Evolutionary conservation across 2,888 invertebrate species (phyloP).

Genomic region (Ptychoptera contaminata): DNA sequence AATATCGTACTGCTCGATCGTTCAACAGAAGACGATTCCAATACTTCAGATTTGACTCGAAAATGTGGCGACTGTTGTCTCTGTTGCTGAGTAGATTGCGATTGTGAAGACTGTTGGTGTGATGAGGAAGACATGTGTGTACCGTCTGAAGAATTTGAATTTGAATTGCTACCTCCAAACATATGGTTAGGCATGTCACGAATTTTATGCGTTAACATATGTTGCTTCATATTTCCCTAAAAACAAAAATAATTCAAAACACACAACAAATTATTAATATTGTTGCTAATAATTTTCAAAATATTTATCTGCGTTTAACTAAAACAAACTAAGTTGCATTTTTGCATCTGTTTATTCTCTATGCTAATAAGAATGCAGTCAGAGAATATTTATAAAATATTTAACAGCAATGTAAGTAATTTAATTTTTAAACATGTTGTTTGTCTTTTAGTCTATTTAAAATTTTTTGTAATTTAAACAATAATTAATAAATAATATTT

Average conservation of each 20-base stretch:
- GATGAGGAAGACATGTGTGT: not conserved
- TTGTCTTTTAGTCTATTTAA: not conserved
- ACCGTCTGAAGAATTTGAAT: not conserved
- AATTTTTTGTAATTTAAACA: not conserved
- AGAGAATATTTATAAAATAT: not conserved
- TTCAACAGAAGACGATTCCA: not conserved
- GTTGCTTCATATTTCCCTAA: conserved; percentile 97
- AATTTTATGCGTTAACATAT: conserved; percentile 95
- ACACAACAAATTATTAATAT: conserved; percentile 1
- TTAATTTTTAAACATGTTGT: not conserved
- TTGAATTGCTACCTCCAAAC: conserved; percentile 1
- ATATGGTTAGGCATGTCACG: conserved; percentile 45
- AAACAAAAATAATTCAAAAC: conserved; percentile 9
- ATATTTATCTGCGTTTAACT: conserved; percentile 1
- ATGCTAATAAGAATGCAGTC: not conserved
- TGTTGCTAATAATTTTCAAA: not conserved
- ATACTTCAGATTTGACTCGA: conserved; percentile 2
- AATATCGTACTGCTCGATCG: not conserved
- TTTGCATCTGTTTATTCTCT: not conserved
- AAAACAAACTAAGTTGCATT: conserved; percentile 4
- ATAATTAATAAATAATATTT: not conserved
- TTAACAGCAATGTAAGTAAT: too few relatives aligned
- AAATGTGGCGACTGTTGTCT: not conserved
- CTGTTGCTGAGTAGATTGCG: not conserved
- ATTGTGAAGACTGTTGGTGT: not conserved